Conservation (phyloP, 2,113 vertebrate species). For the Centropristis striata region DNA sequence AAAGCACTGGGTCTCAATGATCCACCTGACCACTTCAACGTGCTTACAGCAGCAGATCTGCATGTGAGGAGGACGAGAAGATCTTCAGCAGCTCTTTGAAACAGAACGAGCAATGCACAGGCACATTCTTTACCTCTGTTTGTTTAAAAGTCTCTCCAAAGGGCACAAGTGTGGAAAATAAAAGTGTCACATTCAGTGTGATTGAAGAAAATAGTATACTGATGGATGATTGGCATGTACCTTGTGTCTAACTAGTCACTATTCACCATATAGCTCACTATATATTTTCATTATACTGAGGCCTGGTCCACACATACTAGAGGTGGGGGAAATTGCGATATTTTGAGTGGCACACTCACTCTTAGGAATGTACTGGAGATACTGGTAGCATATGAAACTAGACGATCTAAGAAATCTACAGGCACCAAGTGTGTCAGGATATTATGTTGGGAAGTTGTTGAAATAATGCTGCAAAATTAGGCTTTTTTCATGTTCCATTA, state of each 20-base stretch:
- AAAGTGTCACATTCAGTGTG: not conserved
- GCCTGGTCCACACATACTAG: too few relatives aligned
- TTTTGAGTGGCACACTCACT: too few relatives aligned
- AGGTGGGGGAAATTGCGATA: too few relatives aligned
- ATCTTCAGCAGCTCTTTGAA: constrained; percentile 14
- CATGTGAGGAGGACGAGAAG: constrained; percentile 41
- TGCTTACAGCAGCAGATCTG: constrained; percentile 62
- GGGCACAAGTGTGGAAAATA: not conserved
- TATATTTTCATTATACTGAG: not conserved
- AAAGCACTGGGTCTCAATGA: constrained; percentile 72
- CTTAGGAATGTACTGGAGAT: too few relatives aligned
- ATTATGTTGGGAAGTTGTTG: too few relatives aligned
- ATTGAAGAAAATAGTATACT: not conserved
- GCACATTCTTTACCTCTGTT: not conserved
- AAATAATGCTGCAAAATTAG: too few relatives aligned
- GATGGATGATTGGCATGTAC: not conserved
- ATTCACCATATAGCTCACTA: not conserved
- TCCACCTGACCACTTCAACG: constrained; percentile 77
- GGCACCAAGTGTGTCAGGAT: too few relatives aligned
- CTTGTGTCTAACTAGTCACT: not conserved
- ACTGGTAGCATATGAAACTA: too few relatives aligned
- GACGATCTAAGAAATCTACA: too few relatives aligned
- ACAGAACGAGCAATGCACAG: not conserved
- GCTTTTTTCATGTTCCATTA: too few relatives aligned
- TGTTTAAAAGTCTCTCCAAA: not conserved